phyloP scores from a whole-genome alignment of 2,797 vertebrate genomes.

The Oreochromis mossambicus region DNA sequence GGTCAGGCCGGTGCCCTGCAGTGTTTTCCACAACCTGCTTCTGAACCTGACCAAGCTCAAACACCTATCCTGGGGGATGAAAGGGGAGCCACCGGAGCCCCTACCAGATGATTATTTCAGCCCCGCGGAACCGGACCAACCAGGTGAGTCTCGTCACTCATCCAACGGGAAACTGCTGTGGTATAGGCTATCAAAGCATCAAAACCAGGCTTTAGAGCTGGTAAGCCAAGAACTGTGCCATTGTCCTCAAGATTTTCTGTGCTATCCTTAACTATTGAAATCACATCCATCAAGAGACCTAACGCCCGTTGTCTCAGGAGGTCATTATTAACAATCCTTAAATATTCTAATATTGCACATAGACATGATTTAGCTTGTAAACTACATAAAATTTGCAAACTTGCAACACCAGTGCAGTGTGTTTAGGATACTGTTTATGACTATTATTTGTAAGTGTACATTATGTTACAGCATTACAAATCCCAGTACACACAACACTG shows the following conservation, averaged over 20 bases:
- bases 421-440: not conserved
- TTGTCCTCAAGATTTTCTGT: not conserved
- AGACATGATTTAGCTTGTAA: not conserved
- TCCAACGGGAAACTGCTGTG: not conserved
- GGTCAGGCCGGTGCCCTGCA: constrained; percentile 47
- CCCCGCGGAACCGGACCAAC: constrained; percentile 30
- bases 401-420: not conserved
- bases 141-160: constrained; percentile 11
- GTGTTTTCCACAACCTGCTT: constrained; percentile 48
- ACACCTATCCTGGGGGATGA: constrained; percentile 66
- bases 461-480: not conserved
- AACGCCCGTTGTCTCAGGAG: not conserved
- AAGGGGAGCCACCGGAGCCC: constrained; percentile 46
- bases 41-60: constrained; percentile 36
- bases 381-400: not conserved
- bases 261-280: not conserved
- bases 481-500: not conserved
- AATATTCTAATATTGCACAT: not conserved
- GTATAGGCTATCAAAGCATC: not conserved
- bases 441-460: not conserved
- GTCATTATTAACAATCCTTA: not conserved
- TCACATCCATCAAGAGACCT: not conserved
- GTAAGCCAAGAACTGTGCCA: not conserved
- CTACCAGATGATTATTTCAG: constrained; percentile 58
- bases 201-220: not conserved